Evolutionary conservation across 2,888 invertebrate genomes (phyloP).

Genomic region (Xestia rhomboidea): DNA sequence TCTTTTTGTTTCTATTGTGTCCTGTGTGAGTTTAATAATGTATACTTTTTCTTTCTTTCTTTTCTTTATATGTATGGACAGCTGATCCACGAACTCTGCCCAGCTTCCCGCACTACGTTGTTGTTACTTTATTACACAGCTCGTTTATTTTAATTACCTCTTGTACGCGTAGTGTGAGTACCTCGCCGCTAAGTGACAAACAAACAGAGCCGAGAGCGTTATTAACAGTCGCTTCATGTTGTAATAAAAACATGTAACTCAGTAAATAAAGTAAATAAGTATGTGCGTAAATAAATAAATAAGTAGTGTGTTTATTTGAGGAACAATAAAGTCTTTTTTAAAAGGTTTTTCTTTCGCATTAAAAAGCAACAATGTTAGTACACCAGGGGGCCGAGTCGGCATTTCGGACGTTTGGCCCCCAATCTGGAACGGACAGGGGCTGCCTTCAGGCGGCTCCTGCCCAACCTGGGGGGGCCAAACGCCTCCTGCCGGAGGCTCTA

Average conservation of each 20-base stretch:
- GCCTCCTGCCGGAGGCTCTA: too few species aligned
- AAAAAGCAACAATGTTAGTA: neutral
- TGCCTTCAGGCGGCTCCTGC: too few species aligned
- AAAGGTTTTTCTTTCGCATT: neutral
- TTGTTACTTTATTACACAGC: slow-evolving; percentile 18
- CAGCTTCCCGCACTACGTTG: neutral
- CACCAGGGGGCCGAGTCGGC: too few species aligned
- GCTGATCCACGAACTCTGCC: neutral
- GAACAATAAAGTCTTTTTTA: neutral
- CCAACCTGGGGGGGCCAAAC: too few species aligned
- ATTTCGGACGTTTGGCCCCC: too few species aligned
- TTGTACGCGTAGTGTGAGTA: neutral
- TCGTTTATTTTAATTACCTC: slow-evolving; percentile 26
- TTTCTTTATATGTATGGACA: neutral
- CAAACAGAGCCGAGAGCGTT: slow-evolving; percentile 11
- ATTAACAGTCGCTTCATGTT: slow-evolving; percentile 1
- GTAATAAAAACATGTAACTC: slow-evolving; percentile 17
- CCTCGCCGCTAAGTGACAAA: slow-evolving; percentile 8
- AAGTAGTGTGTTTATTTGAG: slow-evolving; percentile 8
- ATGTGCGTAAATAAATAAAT: too few species aligned
- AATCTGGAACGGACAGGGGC: too few species aligned
- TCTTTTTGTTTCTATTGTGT: too few species aligned
- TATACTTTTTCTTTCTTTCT: too few species aligned
- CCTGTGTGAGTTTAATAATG: too few species aligned
- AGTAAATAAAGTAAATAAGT: too few species aligned